Evolutionary conservation across 2,113 vertebrate species (phyloP), one percentile per base, ranked within the genome.

Genomic region (Physeter macrocephalus): DNA sequence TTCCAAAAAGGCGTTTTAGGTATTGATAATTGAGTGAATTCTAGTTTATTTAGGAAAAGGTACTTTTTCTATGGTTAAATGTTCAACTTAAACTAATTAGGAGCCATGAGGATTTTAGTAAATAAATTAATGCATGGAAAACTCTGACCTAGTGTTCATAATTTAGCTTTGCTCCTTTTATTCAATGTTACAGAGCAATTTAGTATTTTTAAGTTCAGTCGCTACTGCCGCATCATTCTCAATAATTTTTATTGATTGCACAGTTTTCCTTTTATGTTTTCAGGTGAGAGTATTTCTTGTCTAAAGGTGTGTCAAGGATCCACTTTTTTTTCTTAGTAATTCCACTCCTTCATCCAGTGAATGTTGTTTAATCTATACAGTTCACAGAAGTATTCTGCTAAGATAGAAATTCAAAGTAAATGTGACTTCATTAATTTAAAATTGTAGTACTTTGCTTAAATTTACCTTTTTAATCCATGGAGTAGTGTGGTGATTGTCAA

Each of bases 21-120:
- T 94, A 8, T 57, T 57, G 54, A 21, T 57, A 87, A 93, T 95
- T 91, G 66, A 95, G 5, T 95, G 43, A 95, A 66, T 7, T 93
- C 34, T 77, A 88, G 27, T 86, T 96, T 97, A 96, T 89, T 96
- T 84, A 88, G 81, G 92, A 80, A 86, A 97, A 91, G 18, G 54
- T 89, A 27, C 10, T 95, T 96, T 93, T 93, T 91, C 23, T 23
- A 8, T 91, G 39, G 88, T 75, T 96, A 92, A 91, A 94, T 92
- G 52, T 89, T 96, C 97, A 95, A 90, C 93, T 43, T 71, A 36
- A 89, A 83, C 59, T 96, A 81, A 92, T 94, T 95, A 89, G 75
- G n/a, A 94, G 69, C 46, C 69, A 61, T 69, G 59, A 93, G 18
- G 18, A 93, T 84, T 94, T 94, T 67, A 66, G 62, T 90, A 95